Evolutionary conservation across 1,140 invertebrate species (phyloP).

Genomic region (Nixonia krombeini): DNA sequence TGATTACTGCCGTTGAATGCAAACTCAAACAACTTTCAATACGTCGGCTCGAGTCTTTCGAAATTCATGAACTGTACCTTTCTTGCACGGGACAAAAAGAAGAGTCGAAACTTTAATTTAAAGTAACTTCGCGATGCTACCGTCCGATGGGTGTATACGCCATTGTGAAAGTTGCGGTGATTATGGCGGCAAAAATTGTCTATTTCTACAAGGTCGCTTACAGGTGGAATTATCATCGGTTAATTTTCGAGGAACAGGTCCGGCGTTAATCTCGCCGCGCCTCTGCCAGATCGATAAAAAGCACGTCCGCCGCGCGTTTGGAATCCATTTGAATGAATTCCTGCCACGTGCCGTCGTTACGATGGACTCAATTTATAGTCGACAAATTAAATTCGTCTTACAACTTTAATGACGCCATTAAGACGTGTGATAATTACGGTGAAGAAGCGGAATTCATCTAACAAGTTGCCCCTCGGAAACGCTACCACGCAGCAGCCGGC

Average conservation of each 20-base stretch:
- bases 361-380: constrained; percentile 43
- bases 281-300: too few relatives aligned
- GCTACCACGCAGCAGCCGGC: constrained; percentile 42
- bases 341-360: constrained; percentile 9
- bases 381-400: constrained; percentile 32
- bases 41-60: constrained; percentile 15
- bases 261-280: too few relatives aligned
- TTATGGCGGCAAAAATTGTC: too few relatives aligned
- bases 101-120: constrained; percentile 32
- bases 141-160: constrained; percentile 23
- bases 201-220: too few relatives aligned
- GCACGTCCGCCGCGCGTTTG: too few relatives aligned
- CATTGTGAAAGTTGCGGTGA: constrained; percentile 24
- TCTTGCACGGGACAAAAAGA: constrained; percentile 28
- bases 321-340: neutral
- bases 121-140: constrained; percentile 35
- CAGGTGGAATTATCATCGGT: too few relatives aligned
- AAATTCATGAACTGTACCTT: constrained; percentile 36
- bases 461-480: constrained; percentile 35
- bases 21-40: constrained; percentile 33
- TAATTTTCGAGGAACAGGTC: too few relatives aligned
- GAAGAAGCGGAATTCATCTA: constrained; percentile 33
- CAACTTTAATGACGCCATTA: constrained; percentile 39
- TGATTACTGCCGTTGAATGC: constrained; percentile 31
- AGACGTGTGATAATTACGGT: constrained; percentile 37